Percentiles rank a stretch among this genome's conserved stretches.
Conservation (phyloP, 2,888 invertebrate species). For the Octodonta nipae region DNA sequence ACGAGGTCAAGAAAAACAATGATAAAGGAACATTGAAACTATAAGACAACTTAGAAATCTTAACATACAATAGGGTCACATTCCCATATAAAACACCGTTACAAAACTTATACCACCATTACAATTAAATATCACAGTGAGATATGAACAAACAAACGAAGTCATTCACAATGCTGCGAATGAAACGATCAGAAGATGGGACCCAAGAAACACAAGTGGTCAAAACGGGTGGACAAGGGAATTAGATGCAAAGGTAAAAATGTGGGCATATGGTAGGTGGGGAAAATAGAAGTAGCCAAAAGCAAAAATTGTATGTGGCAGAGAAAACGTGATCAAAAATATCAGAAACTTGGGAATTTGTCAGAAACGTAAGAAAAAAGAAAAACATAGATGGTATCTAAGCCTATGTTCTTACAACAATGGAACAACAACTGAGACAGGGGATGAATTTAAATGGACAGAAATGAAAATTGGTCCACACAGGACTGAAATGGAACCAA, state of each 20-base stretch:
- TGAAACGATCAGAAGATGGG: conserved; percentile 1
- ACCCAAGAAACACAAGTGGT: background rate
- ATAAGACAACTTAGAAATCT: too few species aligned
- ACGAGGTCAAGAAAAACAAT: too few species aligned
- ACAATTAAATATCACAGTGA: background rate
- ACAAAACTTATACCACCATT: background rate
- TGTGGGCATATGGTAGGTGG: background rate
- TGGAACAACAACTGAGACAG: too few species aligned
- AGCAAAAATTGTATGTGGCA: background rate
- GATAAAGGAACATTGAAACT: too few species aligned
- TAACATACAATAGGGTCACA: too few species aligned
- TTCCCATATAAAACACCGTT: too few species aligned
- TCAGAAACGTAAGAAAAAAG: background rate
- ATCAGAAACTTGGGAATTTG: background rate
- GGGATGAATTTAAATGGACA: too few species aligned
- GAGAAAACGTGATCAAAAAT: too few species aligned
- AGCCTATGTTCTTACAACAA: background rate
- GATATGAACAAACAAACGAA: background rate
- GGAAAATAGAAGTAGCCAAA: background rate
- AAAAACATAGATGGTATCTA: background rate
- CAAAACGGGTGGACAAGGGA: background rate
- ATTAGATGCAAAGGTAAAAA: background rate
- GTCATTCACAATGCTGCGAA: background rate
- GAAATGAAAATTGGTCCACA: too few species aligned
- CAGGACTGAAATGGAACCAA: too few species aligned